Conservation (phyloP, 2,888 invertebrate genomes). For the Cheilosia vernalis region DNA sequence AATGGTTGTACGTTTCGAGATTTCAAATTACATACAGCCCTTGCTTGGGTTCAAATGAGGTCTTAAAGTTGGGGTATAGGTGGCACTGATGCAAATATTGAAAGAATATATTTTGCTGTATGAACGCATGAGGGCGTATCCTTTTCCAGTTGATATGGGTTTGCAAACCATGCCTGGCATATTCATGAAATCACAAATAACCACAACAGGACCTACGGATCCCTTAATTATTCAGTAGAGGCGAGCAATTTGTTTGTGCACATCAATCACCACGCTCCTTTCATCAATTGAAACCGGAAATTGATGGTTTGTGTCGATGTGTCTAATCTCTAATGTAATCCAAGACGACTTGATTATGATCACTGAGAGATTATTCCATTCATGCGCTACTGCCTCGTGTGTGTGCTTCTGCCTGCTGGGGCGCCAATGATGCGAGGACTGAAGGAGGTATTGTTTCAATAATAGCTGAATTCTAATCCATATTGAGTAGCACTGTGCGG, state of each 20-base stretch:
- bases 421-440: slow-evolving; percentile 15
- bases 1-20: slow-evolving; percentile 34
- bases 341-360: slow-evolving; percentile 24
- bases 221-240: slow-evolving; percentile 19
- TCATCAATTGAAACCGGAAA: slow-evolving; percentile 21
- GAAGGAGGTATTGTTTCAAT: slow-evolving; percentile 34
- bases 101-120: too few relatives aligned
- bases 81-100: too few relatives aligned
- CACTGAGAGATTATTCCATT: slow-evolving; percentile 22
- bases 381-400: not conserved
- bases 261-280: slow-evolving; percentile 16
- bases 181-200: slow-evolving; percentile 11
- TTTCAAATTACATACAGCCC: slow-evolving; percentile 16
- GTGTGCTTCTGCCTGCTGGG: slow-evolving; percentile 9
- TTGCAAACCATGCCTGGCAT: not conserved
- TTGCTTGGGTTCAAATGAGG: slow-evolving; percentile 4
- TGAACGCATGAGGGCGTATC: not conserved
- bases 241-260: not conserved
- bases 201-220: not conserved
- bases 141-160: not conserved
- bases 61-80: not conserved
- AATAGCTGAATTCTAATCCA: slow-evolving; percentile 39
- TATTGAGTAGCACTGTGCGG: slow-evolving; percentile 30
- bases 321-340: slow-evolving; percentile 9
- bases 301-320: slow-evolving; percentile 7